Evolutionary conservation across 1,140 invertebrate species (phyloP).

Genomic region (Drosophila pruinosa): DNA sequence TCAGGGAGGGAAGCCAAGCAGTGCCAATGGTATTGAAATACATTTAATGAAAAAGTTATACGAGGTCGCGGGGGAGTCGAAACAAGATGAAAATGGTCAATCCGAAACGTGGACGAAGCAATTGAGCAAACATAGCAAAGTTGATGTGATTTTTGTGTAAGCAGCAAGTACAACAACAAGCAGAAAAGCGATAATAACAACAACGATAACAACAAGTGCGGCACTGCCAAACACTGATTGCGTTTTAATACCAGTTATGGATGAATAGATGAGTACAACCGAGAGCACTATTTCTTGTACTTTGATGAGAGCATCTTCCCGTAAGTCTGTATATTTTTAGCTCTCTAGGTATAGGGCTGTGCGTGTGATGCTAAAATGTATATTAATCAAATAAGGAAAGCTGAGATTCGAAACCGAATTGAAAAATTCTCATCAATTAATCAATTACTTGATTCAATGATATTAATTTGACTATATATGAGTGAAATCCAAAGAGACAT

Average conservation of each 20-base stretch:
- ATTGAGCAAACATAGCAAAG: conserved; percentile 48
- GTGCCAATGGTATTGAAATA: conserved; percentile 76
- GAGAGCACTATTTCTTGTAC: neutral
- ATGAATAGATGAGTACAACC: conserved; percentile 46
- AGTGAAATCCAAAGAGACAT: too few species aligned
- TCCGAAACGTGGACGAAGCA: conserved; percentile 32
- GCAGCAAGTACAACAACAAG: conserved; percentile 44
- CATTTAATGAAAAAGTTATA: conserved; percentile 79
- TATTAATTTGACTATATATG: too few species aligned
- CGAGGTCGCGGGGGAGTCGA: conserved; percentile 50
- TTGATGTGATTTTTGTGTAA: conserved; percentile 74
- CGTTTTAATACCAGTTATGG: conserved; percentile 77
- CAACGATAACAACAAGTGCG: conserved; percentile 40
- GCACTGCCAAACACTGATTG: conserved; percentile 76
- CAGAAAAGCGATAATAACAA: conserved; percentile 28
- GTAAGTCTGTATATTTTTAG: neutral
- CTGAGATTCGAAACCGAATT: too few species aligned
- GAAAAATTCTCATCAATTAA: too few species aligned
- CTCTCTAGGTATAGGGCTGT: neutral
- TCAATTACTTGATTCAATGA: too few species aligned
- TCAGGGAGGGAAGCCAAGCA: neutral
- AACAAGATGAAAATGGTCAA: conserved; percentile 31
- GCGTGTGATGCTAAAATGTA: too few species aligned
- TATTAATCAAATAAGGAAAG: too few species aligned
- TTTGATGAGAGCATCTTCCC: neutral